Base-by-base conservation (phyloP, 2,888 invertebrate genomes). In the Antheraea assamensis region DNA sequence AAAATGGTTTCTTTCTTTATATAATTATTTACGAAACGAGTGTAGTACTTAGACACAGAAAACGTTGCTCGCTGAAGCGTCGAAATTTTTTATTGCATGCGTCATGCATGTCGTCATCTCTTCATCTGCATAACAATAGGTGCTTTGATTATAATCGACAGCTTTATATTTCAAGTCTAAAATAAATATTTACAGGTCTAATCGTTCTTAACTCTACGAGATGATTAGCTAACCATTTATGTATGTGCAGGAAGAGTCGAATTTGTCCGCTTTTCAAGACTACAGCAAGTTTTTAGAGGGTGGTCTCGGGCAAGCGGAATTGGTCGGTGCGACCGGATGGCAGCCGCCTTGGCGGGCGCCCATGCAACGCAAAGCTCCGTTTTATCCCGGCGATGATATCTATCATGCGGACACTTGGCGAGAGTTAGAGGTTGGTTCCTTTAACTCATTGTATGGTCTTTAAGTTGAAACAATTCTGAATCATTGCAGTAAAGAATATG, bases 331-430 rank as follows among this genome's bases (percentile, higher is more conserved):
- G 1, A 87, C 93, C 4, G 92, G 89, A 15, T 95, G 95, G 91
- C 95, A 95, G 87, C 95, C 95, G 2, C 95, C 95, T 27, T 95
- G 96, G 92, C 94, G 95, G 21, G 95, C 95, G 49, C 95, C 95
- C 0, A 87, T 95, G 76, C 96, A 95, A 79, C 95, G 95, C 76
- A 95, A 95, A 80, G 95, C 95, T 8, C 94, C 95, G 0, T 96
- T 95, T 83, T 96, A 95, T 76, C 95, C 95, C 0, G 94, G 94
- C 15, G 95, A 95, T 77, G 95, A 95, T 73, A 92, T 94, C 77
- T 94, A 90, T 80, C 95, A 95, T 74, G 93, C 94, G 2, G 95
- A 94, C 78, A 94, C 94, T 31, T 94, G 95, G 94, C 85, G 95
- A 74, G 94, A 95, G 76, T 89, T 95, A 49, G 95, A 95, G 91